phyloP scores from a whole-genome alignment of 35 echinoderm and acorn worm species.

The Acanthaster planci region DNA sequence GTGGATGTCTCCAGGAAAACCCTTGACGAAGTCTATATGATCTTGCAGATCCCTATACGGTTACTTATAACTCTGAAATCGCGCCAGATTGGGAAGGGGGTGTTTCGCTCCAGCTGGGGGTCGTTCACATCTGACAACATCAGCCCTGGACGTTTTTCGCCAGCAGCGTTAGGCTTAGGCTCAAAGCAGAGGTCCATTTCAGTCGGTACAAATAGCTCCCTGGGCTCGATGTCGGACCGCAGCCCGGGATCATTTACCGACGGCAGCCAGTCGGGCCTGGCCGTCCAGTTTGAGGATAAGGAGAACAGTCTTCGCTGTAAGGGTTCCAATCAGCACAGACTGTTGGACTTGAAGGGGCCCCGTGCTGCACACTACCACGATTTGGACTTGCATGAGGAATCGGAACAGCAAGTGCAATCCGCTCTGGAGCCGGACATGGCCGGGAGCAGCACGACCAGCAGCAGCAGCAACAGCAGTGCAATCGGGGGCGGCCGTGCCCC shows the following conservation, averaged over 20 bases:
- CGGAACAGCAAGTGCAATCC: constrained; percentile 15
- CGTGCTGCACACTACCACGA: background rate
- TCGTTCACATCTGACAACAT: constrained; percentile 26
- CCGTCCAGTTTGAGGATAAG: constrained; percentile 6
- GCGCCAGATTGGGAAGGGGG: constrained; percentile 77
- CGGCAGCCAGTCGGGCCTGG: background rate
- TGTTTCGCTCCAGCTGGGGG: constrained; percentile 47
- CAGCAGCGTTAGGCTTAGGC: constrained; percentile 5
- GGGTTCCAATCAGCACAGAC: background rate
- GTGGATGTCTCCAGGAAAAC: constrained; percentile 86
- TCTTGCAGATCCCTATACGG: constrained; percentile 91
- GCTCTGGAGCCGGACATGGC: constrained; percentile 16
- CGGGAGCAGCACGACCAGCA: background rate
- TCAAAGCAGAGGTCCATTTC: background rate
- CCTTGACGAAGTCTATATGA: constrained; percentile 90
- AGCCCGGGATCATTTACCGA: constrained; percentile 4
- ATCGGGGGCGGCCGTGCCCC: background rate
- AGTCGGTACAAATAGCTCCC: constrained; percentile 5
- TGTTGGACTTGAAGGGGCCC: background rate
- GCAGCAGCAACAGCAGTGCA: constrained; percentile 44
- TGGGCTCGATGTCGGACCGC: background rate
- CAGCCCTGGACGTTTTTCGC: background rate
- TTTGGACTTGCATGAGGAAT: background rate
- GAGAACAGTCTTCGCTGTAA: background rate
- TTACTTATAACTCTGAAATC: constrained; percentile 92